A percentile compares a stretch with the other conserved stretches of the same genome.
Conservation (phyloP, 2,113 vertebrate species). For the Litocranius walleri region DNA sequence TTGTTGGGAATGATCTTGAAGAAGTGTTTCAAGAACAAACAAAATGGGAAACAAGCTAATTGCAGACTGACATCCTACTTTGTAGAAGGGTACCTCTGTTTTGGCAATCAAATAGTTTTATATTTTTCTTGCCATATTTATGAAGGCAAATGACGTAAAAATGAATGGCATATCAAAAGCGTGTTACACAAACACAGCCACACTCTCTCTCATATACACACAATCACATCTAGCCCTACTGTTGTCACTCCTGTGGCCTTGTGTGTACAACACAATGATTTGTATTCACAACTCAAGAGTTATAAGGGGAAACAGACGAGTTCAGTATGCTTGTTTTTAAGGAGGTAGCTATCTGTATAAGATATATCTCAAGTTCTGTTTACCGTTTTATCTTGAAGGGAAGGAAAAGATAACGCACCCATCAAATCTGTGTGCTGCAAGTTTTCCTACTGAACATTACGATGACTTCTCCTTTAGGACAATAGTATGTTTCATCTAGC, state of each 20-base stretch:
- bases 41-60: neutral
- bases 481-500: neutral
- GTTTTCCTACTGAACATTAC: neutral
- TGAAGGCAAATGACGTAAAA: neutral
- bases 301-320: neutral
- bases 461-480: neutral
- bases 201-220: neutral
- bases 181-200: rapidly evolving
- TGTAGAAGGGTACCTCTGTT: neutral
- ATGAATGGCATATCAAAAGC: neutral
- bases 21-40: neutral
- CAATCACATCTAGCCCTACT: neutral
- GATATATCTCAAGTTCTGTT: neutral
- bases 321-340: neutral
- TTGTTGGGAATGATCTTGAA: neutral
- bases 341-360: neutral
- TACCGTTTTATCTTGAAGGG: neutral
- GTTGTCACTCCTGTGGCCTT: neutral
- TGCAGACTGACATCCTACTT: neutral
- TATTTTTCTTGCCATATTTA: neutral
- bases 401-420: neutral
- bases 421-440: neutral
- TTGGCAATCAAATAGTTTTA: neutral
- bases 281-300: neutral
- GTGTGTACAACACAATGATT: neutral